These are phyloP conservation scores for Tamias sibiricus DNA, from an alignment of 2,113 vertebrate genomes.

Conservation along the genomic window DNA sequence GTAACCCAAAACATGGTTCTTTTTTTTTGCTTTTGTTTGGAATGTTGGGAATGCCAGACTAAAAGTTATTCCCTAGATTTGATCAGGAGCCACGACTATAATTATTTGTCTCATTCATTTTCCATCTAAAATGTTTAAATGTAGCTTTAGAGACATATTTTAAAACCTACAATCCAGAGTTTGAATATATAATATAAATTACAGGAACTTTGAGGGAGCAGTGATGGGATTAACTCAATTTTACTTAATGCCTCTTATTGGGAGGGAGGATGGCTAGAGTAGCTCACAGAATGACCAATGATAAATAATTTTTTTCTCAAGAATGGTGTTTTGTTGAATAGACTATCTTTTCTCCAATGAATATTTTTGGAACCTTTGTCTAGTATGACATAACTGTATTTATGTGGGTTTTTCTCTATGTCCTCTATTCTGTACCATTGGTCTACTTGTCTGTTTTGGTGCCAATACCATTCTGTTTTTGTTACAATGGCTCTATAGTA, in stretches of 20 bases:
- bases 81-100: neutral
- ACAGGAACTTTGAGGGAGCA: neutral
- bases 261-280: neutral
- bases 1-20: neutral
- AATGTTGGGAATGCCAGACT: neutral
- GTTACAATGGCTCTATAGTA: no score
- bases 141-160: neutral
- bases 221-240: neutral
- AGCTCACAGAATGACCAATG: neutral
- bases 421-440: no score
- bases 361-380: no score
- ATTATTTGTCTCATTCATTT: conserved; percentile 15
- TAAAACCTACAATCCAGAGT: neutral
- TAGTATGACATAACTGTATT: no score
- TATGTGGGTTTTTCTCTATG: no score
- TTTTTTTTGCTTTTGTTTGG: conserved; percentile 17
- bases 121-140: conserved; percentile 36
- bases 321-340: neutral
- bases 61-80: neutral
- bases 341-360: no score
- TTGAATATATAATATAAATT: neutral
- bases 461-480: no score
- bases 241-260: neutral
- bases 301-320: neutral
- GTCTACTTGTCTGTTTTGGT: no score